Conservation (phyloP, 2,888 invertebrate genomes). For the Limenitis camilla region DNA sequence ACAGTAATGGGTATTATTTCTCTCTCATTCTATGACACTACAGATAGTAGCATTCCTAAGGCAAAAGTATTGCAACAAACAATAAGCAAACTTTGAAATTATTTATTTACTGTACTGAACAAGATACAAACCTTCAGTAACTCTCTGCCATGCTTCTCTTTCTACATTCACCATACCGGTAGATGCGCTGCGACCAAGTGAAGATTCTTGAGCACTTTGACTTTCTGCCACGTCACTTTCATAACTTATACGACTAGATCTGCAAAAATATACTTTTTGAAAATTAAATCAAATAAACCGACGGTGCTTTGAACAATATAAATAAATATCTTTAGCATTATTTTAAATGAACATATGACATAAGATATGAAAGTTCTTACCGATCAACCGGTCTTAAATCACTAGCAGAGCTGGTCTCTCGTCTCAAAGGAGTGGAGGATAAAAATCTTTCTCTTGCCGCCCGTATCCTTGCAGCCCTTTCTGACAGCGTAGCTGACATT, state of each 20-base stretch:
- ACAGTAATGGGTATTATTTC: too few species aligned
- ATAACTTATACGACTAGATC: conserved; percentile 77
- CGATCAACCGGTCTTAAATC: conserved; percentile 63
- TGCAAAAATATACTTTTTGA: conserved; percentile 23
- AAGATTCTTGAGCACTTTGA: conserved; percentile 34
- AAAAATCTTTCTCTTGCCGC: conserved; percentile 84
- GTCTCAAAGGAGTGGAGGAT: conserved; percentile 58
- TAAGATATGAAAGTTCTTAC: conserved; percentile 29
- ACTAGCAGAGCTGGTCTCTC: conserved; percentile 62
- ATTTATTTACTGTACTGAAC: not conserved
- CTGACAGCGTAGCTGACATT: conserved; percentile 51
- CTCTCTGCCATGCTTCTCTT: conserved; percentile 74
- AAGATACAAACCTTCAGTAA: conserved; percentile 52
- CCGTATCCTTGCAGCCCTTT: conserved; percentile 75
- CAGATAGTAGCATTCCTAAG: too few species aligned
- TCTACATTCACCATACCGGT: conserved; percentile 86
- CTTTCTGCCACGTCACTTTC: conserved; percentile 74
- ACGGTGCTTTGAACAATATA: not conserved
- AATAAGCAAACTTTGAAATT: too few species aligned
- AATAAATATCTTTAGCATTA: not conserved
- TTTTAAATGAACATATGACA: not conserved
- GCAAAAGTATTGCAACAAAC: too few species aligned
- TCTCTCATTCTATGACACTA: too few species aligned
- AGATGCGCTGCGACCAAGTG: conserved; percentile 81
- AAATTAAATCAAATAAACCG: not conserved